Evolutionary conservation across 1,140 invertebrate genomes (phyloP).

Genomic region (Elymnias hypermnestra): DNA sequence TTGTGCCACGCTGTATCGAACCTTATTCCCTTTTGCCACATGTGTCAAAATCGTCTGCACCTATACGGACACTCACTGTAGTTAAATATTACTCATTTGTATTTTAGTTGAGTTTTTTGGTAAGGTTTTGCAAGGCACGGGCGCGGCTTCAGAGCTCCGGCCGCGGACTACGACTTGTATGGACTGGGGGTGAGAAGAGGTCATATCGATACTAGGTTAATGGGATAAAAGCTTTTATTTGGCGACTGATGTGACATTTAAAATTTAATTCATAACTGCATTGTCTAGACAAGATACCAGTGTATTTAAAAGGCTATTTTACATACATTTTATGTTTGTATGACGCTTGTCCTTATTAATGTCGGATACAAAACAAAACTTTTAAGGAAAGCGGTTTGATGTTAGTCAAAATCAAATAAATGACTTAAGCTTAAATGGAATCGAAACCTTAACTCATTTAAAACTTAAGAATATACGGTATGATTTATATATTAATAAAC

Average conservation of each 20-base stretch:
- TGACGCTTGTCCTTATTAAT: too few relatives aligned
- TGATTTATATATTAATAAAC: too few relatives aligned
- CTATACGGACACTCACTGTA: conserved; percentile 8
- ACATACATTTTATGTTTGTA: too few relatives aligned
- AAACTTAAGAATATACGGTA: too few relatives aligned
- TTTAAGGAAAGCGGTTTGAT: too few relatives aligned
- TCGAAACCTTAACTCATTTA: too few relatives aligned
- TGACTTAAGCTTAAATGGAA: too few relatives aligned
- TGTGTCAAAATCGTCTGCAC: conserved; percentile 49
- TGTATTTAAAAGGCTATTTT: too few relatives aligned
- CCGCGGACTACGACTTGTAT: conserved; percentile 36
- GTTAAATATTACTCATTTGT: conserved; percentile 8
- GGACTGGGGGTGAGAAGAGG: conserved; percentile 27
- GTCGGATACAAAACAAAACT: too few relatives aligned
- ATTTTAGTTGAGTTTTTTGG: conserved; percentile 5
- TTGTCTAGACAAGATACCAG: too few relatives aligned
- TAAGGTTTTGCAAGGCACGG: conserved; percentile 25
- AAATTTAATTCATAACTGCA: too few relatives aligned
- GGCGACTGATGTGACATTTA: neutral
- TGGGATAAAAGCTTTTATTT: neutral
- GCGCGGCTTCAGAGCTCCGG: conserved; percentile 37
- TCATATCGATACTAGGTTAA: conserved; percentile 7
- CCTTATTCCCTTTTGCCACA: conserved; percentile 59
- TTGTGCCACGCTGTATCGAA: conserved; percentile 65
- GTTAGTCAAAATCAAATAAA: too few relatives aligned